A percentile compares a stretch with the other conserved stretches of the same genome.
Evolutionary conservation across 2,888 invertebrate species (phyloP).

Genomic region (Shargacucullia verbasci): DNA sequence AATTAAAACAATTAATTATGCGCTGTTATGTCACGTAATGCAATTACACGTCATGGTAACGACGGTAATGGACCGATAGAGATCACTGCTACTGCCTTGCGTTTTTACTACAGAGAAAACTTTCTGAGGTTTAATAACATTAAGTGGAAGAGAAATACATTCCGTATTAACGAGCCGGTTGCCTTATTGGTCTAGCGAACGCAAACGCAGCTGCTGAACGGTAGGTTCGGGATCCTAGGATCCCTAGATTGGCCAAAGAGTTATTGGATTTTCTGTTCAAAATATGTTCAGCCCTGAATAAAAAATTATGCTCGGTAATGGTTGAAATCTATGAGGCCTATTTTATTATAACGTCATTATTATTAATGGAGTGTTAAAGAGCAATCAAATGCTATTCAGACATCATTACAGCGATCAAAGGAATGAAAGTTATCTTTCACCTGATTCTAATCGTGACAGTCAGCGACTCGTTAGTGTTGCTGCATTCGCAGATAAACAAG

Average conservation of each 20-base stretch:
- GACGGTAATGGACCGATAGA: slow-evolving; percentile 58
- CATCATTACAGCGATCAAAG: slow-evolving; percentile 62
- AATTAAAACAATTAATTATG: slow-evolving; percentile 74
- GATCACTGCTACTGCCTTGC: slow-evolving; percentile 39
- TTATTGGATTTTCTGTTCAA: too few relatives aligned
- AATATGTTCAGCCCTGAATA: too few relatives aligned
- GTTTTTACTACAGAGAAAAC: slow-evolving; percentile 52
- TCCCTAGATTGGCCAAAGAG: too few relatives aligned
- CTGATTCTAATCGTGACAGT: slow-evolving; percentile 60
- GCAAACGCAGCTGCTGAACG: too few relatives aligned
- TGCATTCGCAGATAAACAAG: slow-evolving; percentile 50
- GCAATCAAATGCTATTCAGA: slow-evolving; percentile 56
- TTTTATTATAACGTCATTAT: slow-evolving; percentile 54
- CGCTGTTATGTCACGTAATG: slow-evolving; percentile 72
- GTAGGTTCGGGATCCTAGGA: too few relatives aligned
- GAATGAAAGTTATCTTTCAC: slow-evolving; percentile 67
- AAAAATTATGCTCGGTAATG: too few relatives aligned
- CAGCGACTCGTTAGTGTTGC: slow-evolving; percentile 49
- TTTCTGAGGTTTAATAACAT: slow-evolving; percentile 29
- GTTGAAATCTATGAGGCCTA: too few relatives aligned
- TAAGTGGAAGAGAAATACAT: slow-evolving; percentile 32
- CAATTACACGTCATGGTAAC: slow-evolving; percentile 66
- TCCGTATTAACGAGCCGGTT: too few relatives aligned
- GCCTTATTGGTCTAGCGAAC: too few relatives aligned
- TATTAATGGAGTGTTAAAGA: slow-evolving; percentile 51